Evolutionary conservation across 1,140 invertebrate species (phyloP).

Genomic region (Fopius arisanus): DNA sequence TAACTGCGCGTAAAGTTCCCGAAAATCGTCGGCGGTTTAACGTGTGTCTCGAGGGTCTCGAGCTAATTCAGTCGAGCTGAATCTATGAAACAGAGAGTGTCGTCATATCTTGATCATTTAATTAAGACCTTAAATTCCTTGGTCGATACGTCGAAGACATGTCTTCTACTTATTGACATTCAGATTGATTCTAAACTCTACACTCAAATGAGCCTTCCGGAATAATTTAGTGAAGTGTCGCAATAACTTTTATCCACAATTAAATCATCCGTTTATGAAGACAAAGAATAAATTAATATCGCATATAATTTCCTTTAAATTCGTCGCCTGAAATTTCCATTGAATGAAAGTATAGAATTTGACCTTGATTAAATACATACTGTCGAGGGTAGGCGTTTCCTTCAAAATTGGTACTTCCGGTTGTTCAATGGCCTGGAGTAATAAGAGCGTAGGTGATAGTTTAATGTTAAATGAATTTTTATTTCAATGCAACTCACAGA

Average conservation of each 20-base stretch:
- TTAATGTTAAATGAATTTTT: neutral
- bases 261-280: neutral
- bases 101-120: slow-evolving; percentile 15
- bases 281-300: neutral
- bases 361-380: slow-evolving; percentile 15
- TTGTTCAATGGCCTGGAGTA: slow-evolving; percentile 19
- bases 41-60: neutral
- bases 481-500: too few relatives aligned
- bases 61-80: slow-evolving; percentile 29
- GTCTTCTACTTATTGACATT: too few relatives aligned
- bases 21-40: neutral
- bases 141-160: neutral
- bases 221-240: neutral
- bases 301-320: neutral
- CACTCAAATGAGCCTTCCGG: too few relatives aligned
- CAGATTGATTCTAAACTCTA: too few relatives aligned
- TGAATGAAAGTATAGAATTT: slow-evolving; percentile 17
- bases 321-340: neutral
- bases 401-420: slow-evolving; percentile 27
- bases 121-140: slow-evolving; percentile 6
- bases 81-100: neutral
- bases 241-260: neutral
- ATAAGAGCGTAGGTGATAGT: neutral
- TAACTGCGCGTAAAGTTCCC: neutral
- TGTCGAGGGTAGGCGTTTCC: neutral